phyloP scores from a whole-genome alignment of 2,113 vertebrate genomes.

The Ophthalmolycus amberensis region DNA sequence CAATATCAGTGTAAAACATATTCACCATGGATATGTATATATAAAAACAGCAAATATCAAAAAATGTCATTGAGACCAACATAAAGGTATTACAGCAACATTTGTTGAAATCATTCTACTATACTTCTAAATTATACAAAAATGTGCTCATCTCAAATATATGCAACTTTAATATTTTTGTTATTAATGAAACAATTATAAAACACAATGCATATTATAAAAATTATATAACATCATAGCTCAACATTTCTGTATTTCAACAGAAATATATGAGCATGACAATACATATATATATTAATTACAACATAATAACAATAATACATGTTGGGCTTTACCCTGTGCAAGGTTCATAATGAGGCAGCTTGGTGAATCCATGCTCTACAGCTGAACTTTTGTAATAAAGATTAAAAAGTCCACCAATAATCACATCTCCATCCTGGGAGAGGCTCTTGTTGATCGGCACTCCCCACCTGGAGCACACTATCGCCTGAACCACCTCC shows the following conservation, averaged over 20 bases:
- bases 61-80: background rate
- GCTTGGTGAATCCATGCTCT: slow-evolving; percentile 60
- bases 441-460: slow-evolving; percentile 53
- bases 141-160: background rate
- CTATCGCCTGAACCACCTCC: background rate
- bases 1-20: background rate
- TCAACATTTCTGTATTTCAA: background rate
- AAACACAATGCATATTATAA: background rate
- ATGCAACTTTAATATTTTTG: background rate
- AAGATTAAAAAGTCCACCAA: slow-evolving; percentile 77
- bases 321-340: slow-evolving; percentile 55
- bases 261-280: background rate
- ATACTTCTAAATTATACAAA: background rate
- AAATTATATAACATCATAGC: background rate
- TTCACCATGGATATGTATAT: background rate
- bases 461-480: slow-evolving; percentile 59
- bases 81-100: background rate
- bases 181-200: background rate
- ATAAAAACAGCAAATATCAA: background rate
- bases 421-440: slow-evolving; percentile 77
- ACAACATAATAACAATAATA: background rate
- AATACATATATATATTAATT: background rate
- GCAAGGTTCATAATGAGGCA: slow-evolving; percentile 63
- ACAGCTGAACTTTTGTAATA: slow-evolving; percentile 48
- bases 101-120: background rate